These are phyloP conservation scores for Meliscaeva auricollis DNA, from an alignment of 2,888 invertebrate species.

Conservation along the genomic window DNA sequence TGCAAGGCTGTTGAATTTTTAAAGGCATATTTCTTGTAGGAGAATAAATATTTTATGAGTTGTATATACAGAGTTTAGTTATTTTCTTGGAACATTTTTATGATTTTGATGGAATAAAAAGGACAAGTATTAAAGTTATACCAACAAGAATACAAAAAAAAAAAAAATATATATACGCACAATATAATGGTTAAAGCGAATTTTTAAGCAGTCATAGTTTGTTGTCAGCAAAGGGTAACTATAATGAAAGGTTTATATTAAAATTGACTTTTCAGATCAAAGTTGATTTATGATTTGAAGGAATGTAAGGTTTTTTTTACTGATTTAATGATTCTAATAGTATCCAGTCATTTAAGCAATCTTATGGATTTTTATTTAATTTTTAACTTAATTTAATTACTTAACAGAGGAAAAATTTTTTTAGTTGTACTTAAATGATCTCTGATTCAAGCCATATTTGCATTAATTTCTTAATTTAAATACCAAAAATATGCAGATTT, in stretches of 20 bases:
- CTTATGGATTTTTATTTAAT: no score
- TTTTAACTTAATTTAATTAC: no score
- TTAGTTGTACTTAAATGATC: no score
- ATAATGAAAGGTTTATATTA: not conserved
- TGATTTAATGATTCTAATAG: no score
- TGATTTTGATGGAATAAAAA: slow-evolving; percentile 21
- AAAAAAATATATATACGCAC: not conserved
- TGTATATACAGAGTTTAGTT: not conserved
- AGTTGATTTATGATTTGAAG: slow-evolving; percentile 41
- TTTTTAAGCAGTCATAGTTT: slow-evolving; percentile 4
- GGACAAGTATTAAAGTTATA: slow-evolving; percentile 10
- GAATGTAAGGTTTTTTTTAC: not conserved
- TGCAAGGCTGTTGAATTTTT: slow-evolving; percentile 1
- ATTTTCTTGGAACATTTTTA: slow-evolving; percentile 27
- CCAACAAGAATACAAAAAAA: not conserved
- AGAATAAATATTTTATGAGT: slow-evolving; percentile 55
- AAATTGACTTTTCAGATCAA: slow-evolving; percentile 22
- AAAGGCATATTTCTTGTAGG: slow-evolving; percentile 20
- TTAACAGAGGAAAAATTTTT: no score
- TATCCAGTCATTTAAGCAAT: no score
- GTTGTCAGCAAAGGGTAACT: not conserved
- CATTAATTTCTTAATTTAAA: no score
- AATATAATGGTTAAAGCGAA: not conserved
- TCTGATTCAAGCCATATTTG: no score
- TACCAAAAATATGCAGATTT: no score